Evolutionary conservation across 1,140 invertebrate species (phyloP).

Genomic region (Trissolcus basalis): DNA sequence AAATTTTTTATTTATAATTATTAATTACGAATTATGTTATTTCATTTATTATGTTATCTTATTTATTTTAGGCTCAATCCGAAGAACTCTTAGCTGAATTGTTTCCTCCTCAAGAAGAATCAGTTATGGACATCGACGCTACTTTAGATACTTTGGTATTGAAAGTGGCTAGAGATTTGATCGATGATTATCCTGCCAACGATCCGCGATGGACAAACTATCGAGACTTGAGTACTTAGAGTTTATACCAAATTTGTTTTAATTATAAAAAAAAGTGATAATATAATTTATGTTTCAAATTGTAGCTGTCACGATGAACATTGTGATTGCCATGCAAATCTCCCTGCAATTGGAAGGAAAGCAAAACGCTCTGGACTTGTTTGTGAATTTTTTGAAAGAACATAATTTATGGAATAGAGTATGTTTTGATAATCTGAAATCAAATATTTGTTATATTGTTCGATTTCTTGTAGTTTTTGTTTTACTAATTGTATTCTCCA

Average conservation of each 20-base stretch:
- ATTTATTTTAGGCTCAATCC: constrained; percentile 76
- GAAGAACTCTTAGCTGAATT: constrained; percentile 82
- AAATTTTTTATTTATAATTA: too few relatives aligned
- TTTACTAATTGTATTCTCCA: constrained; percentile 5
- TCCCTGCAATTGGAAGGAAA: constrained; percentile 90
- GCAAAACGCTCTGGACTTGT: constrained; percentile 85
- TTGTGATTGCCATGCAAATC: constrained; percentile 84
- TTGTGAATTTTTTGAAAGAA: constrained; percentile 86
- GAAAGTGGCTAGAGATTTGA: constrained; percentile 85
- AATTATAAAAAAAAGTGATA: not conserved
- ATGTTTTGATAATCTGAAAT: constrained; percentile 36
- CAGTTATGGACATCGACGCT: constrained; percentile 77
- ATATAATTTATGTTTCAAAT: not conserved
- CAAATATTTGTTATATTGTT: constrained; percentile 6
- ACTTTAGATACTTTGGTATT: constrained; percentile 82
- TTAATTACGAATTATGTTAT: too few relatives aligned
- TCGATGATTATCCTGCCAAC: constrained; percentile 91
- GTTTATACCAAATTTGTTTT: not conserved
- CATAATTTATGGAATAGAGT: constrained; percentile 85
- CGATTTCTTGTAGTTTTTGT: constrained; percentile 2
- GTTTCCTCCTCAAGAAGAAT: constrained; percentile 78
- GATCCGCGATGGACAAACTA: constrained; percentile 88
- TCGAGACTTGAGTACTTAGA: constrained; percentile 65
- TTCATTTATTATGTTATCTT: constrained; percentile 8
- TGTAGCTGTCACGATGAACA: constrained; percentile 70